These are phyloP conservation scores for Lepidochitona cinerea DNA, from an alignment of 2,888 invertebrate species.

Conservation along the genomic window DNA sequence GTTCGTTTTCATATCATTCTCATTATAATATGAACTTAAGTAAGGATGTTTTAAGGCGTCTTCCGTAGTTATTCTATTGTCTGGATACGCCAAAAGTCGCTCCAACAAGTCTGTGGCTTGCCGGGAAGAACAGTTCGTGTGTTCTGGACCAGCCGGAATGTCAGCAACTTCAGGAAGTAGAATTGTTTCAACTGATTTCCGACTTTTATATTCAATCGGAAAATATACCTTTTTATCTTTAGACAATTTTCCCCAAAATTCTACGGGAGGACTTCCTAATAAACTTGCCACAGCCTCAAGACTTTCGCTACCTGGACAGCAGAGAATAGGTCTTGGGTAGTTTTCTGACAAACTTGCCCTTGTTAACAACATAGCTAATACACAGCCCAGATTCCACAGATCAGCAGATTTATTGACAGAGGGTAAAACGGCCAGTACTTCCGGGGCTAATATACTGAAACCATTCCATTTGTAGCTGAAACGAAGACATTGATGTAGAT, in stretches of 20 bases:
- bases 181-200: neutral
- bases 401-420: neutral
- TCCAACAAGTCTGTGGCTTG: neutral
- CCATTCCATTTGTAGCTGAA: slow-evolving; percentile 6
- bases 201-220: neutral
- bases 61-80: neutral
- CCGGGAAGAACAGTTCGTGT: neutral
- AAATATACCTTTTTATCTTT: neutral
- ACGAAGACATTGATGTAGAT: neutral
- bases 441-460: neutral
- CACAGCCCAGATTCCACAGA: neutral
- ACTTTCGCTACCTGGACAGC: neutral
- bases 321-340: neutral
- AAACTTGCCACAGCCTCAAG: neutral
- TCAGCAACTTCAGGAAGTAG: neutral
- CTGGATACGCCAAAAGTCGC: neutral
- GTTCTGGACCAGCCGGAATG: neutral
- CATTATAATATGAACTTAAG: neutral
- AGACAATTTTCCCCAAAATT: neutral
- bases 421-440: neutral
- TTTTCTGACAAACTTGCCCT: neutral
- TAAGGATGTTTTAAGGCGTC: neutral
- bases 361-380: neutral
- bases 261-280: neutral
- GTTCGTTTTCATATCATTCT: neutral